phyloP scores from a whole-genome alignment of 1,140 invertebrate species.

The Caenorhabditis briggsae region DNA sequence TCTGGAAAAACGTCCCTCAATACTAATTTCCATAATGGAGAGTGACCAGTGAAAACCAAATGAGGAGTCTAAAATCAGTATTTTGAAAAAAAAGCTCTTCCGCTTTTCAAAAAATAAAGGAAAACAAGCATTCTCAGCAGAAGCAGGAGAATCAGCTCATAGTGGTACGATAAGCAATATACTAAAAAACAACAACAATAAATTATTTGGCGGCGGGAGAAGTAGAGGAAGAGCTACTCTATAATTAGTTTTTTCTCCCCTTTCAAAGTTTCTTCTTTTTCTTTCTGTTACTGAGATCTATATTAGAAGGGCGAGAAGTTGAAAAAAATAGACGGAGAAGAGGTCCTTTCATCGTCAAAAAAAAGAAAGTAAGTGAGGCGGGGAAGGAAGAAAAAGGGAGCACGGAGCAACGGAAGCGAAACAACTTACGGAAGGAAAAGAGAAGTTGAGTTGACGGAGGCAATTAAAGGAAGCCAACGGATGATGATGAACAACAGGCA shows the following conservation, averaged over 20 bases:
- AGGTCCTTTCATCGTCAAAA: conserved; percentile 43
- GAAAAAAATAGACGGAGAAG: conserved; percentile 38
- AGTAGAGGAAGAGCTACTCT: not conserved
- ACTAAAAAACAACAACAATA: conserved; percentile 43
- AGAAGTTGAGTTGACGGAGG: conserved; percentile 54
- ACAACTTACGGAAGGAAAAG: conserved; percentile 48
- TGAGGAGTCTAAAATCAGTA: not conserved
- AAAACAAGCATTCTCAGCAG: not conserved
- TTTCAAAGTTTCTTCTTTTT: conserved; percentile 16
- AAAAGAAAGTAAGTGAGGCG: conserved; percentile 37
- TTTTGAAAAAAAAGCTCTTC: not conserved
- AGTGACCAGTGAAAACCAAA: too few species aligned
- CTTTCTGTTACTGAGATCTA: conserved; percentile 23
- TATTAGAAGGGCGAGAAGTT: conserved; percentile 41
- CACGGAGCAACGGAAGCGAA: conserved; percentile 51
- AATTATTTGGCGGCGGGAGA: conserved; percentile 31
- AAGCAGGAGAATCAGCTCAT: not conserved
- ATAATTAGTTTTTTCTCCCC: conserved; percentile 41
- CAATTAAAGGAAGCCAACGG: conserved; percentile 18
- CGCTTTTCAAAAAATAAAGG: not conserved
- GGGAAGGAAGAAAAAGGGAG: conserved; percentile 16
- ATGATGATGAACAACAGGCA: conserved; percentile 11
- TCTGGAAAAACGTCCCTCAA: too few species aligned
- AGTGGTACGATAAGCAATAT: conserved; percentile 35
- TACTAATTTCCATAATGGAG: too few species aligned